Conservation (phyloP, 23 tunicate species). For the Oikopleura dioica region DNA sequence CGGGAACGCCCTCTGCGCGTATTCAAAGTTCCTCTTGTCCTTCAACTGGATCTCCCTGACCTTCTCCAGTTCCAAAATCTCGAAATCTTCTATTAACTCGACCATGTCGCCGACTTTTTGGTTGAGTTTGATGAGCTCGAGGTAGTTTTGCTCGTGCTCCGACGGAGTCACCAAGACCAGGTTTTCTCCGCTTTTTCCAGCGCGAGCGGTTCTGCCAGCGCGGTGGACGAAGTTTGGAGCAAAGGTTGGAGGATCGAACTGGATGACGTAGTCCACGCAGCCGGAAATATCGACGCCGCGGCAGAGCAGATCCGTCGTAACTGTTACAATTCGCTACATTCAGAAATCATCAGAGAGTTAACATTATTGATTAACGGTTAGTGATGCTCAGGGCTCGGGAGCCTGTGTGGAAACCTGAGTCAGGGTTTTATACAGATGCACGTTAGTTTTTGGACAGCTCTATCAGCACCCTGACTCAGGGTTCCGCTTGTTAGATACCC, state of each 20-base stretch:
- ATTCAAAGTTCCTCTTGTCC: slow-evolving; percentile 61
- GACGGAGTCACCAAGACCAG: slow-evolving; percentile 28
- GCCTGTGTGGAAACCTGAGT: no score
- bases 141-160: slow-evolving; percentile 42
- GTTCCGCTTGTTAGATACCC: no score
- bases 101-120: slow-evolving; percentile 72
- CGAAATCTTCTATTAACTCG: no score
- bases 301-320: slow-evolving; percentile 89
- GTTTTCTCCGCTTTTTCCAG: slow-evolving; percentile 57
- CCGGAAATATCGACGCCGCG: slow-evolving; percentile 86
- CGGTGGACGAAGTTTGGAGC: slow-evolving; percentile 93
- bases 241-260: slow-evolving; percentile 84
- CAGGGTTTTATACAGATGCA: no score
- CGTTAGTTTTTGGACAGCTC: no score
- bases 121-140: slow-evolving; percentile 57
- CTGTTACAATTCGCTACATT: background rate
- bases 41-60: slow-evolving; percentile 22
- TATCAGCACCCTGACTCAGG: no score
- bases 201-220: slow-evolving; percentile 83
- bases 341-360: no score
- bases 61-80: slow-evolving; percentile 21
- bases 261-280: slow-evolving; percentile 78
- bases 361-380: no score
- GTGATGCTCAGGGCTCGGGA: no score
- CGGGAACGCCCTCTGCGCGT: slow-evolving; percentile 53